Evolutionary conservation across 2,888 invertebrate species (phyloP), one percentile per base, ranked within the genome.

Genomic region (Capitulum mitella): DNA sequence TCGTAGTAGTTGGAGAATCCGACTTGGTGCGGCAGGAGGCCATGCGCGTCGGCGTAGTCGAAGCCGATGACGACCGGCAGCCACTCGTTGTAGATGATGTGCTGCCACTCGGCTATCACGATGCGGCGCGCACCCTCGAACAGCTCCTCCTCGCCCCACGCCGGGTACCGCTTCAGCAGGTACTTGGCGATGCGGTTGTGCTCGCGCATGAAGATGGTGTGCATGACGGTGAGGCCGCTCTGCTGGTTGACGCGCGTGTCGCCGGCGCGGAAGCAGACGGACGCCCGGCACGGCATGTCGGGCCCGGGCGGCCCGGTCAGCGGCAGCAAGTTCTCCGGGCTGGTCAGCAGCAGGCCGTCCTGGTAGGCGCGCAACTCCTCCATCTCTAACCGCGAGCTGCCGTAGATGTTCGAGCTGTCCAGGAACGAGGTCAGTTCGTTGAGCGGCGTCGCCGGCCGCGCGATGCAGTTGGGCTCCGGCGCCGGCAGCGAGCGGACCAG

Each of bases 371-470:
- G 88, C 37, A 94, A 86, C 34, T 89, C 89, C 10, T 88, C 87
- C 34, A 91, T 90, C 81, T 91, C 90, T 58, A 88, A 87, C 26
- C 89, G 88, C 5, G 89, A 91, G 81, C 91, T 93, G 0, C 95
- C 95, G 84, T 95, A 95, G 1, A 94, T 91, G 40, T 92, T 85
- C 0, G 94, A 94, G 3, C 92, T 87, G 84, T 95, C 94, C 87
- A 94, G 86, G 85, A 87, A 93, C 16, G 91, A 90, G 51, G 92
- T 92, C 0, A 92, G 91, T 43, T 80, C 80, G 74, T 82, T 92
- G 90, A 92, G 90, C 90, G 92, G 79, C 87, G 92, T 90, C 78
- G 92, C 92, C 14, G 92, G 90, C 80, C 89, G 88, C 78, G 87
- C 86, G 8, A 88, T 88, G 46, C 89, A 87, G 5, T 90, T 89